Evolutionary conservation across 2,797 vertebrate species (phyloP).

Genomic region (Acanthopagrus latus): DNA sequence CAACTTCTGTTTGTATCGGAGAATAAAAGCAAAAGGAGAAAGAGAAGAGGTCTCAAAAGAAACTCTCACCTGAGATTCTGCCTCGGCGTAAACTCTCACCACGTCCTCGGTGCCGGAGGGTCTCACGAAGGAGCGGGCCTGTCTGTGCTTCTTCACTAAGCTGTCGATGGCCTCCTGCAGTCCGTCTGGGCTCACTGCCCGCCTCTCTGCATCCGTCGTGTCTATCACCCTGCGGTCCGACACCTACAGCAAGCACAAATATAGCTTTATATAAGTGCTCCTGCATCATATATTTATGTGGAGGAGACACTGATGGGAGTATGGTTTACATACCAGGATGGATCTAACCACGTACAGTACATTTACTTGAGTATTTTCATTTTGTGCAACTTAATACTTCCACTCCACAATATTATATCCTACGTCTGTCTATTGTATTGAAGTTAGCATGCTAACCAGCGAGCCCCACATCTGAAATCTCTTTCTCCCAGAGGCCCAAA

Average conservation of each 20-base stretch:
- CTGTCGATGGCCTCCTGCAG: slow-evolving; percentile 91
- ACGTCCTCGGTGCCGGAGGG: slow-evolving; percentile 96
- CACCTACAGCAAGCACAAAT: slow-evolving; percentile 82
- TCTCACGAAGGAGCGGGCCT: slow-evolving; percentile 92
- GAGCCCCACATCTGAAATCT: too few species aligned
- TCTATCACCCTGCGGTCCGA: slow-evolving; percentile 90
- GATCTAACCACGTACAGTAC: too few species aligned
- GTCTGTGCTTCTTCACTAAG: slow-evolving; percentile 86
- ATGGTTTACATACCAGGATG: not conserved
- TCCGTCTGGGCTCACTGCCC: slow-evolving; percentile 86
- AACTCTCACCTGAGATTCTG: slow-evolving; percentile 91
- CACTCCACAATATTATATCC: too few species aligned
- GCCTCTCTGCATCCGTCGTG: slow-evolving; percentile 93
- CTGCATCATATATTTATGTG: not conserved
- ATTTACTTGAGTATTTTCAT: not conserved
- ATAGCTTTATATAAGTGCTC: not conserved
- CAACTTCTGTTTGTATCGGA: not conserved
- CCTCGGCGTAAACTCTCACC: slow-evolving; percentile 94
- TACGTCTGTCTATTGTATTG: too few species aligned
- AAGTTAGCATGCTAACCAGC: too few species aligned
- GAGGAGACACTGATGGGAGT: not conserved
- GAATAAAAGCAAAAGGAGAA: not conserved
- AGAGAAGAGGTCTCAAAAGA: not conserved
- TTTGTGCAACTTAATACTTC: not conserved
- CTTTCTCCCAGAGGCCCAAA: too few species aligned